Percentiles rank a stretch among this genome's conserved stretches.
Evolutionary conservation across 2,888 invertebrate species (phyloP).

Genomic region (Cephus pulcher): DNA sequence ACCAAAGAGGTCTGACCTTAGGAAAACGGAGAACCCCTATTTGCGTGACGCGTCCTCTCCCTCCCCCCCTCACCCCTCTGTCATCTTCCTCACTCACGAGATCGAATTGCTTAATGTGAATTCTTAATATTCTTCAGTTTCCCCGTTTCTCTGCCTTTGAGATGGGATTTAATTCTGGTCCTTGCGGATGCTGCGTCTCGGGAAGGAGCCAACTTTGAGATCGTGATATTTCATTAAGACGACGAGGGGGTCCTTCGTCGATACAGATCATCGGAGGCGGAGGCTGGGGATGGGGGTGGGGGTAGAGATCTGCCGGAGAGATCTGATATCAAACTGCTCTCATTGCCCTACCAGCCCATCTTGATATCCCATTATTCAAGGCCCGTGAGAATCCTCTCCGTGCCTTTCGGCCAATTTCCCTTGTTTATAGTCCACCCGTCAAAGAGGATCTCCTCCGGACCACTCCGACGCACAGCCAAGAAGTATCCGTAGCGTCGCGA

Average conservation of each 20-base stretch:
- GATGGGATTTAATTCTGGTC: neutral
- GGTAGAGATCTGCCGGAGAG: no score
- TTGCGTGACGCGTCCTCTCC: neutral
- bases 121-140: neutral
- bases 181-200: constrained; percentile 18
- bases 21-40: constrained; percentile 18
- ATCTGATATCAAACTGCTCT: no score
- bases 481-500: no score
- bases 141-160: neutral
- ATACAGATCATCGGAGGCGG: no score
- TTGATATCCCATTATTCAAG: no score
- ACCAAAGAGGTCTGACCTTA: no score
- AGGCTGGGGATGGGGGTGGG: no score
- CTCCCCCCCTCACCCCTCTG: neutral
- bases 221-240: constrained; percentile 47
- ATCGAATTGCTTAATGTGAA: neutral
- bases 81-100: neutral
- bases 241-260: constrained; percentile 35
- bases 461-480: no score
- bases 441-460: constrained; percentile 19
- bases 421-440: constrained; percentile 21
- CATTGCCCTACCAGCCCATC: no score
- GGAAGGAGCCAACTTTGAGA: constrained; percentile 27
- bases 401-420: constrained; percentile 32
- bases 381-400: no score